Conservation (phyloP, 2,888 invertebrate species). For the Nemotelus pantherinus region DNA sequence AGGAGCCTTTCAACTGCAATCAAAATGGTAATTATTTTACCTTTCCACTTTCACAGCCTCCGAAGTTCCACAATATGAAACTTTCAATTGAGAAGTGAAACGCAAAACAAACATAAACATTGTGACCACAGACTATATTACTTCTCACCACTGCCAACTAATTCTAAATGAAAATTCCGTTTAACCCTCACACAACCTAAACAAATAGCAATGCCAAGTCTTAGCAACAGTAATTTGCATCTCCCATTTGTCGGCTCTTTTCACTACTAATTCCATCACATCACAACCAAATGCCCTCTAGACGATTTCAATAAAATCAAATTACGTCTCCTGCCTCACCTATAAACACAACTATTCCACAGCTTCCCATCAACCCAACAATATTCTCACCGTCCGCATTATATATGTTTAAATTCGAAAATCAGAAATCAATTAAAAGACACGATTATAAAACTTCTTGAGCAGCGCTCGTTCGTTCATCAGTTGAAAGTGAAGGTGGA, state of each 20-base stretch:
- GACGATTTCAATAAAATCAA: constrained; percentile 35
- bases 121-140: too few relatives aligned
- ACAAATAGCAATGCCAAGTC: background rate
- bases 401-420: constrained; percentile 17
- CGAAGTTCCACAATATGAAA: too few relatives aligned
- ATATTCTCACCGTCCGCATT: background rate
- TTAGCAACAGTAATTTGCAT: background rate
- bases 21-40: too few relatives aligned
- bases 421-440: constrained; percentile 43
- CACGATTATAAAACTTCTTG: constrained; percentile 43
- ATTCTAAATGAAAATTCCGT: too few relatives aligned
- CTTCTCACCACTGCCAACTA: too few relatives aligned
- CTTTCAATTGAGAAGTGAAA: too few relatives aligned
- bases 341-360: constrained; percentile 11
- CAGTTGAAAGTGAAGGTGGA: background rate
- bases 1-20: too few relatives aligned
- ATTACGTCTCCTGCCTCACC: constrained; percentile 27
- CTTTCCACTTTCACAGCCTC: too few relatives aligned
- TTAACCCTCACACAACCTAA: too few relatives aligned
- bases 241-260: background rate
- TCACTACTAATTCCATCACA: background rate
- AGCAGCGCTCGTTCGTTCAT: background rate
- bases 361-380: background rate
- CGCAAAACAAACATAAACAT: too few relatives aligned
- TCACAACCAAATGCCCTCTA: constrained; percentile 18